Conservation (phyloP, 2,888 invertebrate genomes). For the Morinoia aosen region DNA sequence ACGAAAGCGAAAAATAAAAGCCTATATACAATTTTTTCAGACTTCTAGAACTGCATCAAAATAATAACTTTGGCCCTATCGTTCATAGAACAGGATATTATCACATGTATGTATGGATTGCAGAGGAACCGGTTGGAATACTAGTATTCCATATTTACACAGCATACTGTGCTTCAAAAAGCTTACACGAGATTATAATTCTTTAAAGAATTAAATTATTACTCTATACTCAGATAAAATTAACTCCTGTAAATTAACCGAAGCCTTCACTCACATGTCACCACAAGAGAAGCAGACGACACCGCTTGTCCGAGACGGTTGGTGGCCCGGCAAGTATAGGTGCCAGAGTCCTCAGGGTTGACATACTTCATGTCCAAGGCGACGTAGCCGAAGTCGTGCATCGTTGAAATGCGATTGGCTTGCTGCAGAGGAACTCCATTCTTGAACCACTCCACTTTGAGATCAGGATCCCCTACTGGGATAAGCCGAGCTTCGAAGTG, state of each 20-base stretch:
- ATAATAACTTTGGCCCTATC: background rate
- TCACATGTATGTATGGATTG: background rate
- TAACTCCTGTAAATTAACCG: background rate
- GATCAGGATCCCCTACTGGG: slow-evolving; percentile 92
- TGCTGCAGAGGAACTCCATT: slow-evolving; percentile 88
- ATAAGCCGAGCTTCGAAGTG: slow-evolving; percentile 95
- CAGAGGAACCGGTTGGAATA: background rate
- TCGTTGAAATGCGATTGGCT: slow-evolving; percentile 82
- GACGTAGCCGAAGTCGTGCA: slow-evolving; percentile 98
- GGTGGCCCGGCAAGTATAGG: slow-evolving; percentile 91
- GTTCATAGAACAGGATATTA: background rate
- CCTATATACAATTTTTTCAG: background rate
- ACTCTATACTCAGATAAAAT: background rate
- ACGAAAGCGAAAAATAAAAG: background rate
- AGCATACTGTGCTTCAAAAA: background rate
- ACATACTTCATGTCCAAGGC: slow-evolving; percentile 94
- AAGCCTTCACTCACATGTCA: slow-evolving; percentile 64
- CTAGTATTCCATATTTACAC: no score
- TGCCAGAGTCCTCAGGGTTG: slow-evolving; percentile 95
- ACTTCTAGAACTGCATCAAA: background rate
- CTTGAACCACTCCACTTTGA: slow-evolving; percentile 93
- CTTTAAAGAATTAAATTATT: background rate
- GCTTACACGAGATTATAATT: background rate
- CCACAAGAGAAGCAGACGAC: slow-evolving; percentile 86
- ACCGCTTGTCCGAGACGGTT: slow-evolving; percentile 96